phyloP scores from a whole-genome alignment of 2,888 invertebrate species.

The Chromoteleia sp. region DNA sequence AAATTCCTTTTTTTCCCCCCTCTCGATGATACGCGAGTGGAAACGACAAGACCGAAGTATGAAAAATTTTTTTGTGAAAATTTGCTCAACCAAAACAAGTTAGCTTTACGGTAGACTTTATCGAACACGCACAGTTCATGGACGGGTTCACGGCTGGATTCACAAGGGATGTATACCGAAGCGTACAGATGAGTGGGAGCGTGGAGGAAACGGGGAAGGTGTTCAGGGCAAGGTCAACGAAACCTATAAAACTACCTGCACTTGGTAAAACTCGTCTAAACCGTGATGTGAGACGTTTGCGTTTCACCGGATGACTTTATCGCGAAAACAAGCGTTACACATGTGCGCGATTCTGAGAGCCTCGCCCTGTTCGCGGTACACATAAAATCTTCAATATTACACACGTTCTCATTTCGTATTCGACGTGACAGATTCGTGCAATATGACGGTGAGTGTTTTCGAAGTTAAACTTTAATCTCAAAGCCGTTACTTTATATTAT shows the following conservation, averaged over 20 bases:
- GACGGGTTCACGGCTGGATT: slow-evolving; percentile 77
- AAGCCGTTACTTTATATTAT: background rate
- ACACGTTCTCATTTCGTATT: slow-evolving; percentile 18
- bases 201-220: slow-evolving; percentile 72
- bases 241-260: slow-evolving; percentile 80
- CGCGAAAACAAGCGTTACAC: slow-evolving; percentile 56
- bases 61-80: slow-evolving; percentile 32
- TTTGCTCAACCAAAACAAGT: slow-evolving; percentile 54
- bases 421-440: slow-evolving; percentile 41
- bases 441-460: slow-evolving; percentile 58
- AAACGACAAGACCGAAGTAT: background rate
- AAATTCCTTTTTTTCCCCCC: background rate
- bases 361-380: slow-evolving; percentile 31
- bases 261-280: slow-evolving; percentile 76
- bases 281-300: slow-evolving; percentile 74
- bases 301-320: slow-evolving; percentile 69
- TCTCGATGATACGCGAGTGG: too few species aligned
- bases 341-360: slow-evolving; percentile 57
- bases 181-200: slow-evolving; percentile 67
- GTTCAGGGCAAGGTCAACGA: slow-evolving; percentile 79
- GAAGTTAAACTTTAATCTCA: slow-evolving; percentile 22
- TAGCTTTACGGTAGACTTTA: slow-evolving; percentile 67
- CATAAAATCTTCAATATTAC: slow-evolving; percentile 45
- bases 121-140: slow-evolving; percentile 72
- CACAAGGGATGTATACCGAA: slow-evolving; percentile 71